A percentile compares a stretch with the other conserved stretches of the same genome.
phyloP scores from a whole-genome alignment of 2,113 vertebrate genomes.

The Tringa solitaria region DNA sequence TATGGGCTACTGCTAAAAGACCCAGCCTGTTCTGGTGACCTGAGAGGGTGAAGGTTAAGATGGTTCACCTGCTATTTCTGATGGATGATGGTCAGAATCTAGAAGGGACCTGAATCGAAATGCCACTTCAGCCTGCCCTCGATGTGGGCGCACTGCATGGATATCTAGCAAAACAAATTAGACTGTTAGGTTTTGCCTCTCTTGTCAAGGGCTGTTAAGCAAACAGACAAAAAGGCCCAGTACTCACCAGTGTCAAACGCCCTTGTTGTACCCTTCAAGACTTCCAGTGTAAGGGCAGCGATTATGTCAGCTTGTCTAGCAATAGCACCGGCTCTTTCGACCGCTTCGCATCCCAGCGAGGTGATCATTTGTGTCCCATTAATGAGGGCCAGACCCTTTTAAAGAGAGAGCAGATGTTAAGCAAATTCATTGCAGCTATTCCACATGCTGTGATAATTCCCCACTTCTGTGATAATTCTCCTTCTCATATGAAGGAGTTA shows the following conservation, averaged over 20 bases:
- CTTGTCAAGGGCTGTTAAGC: neutral
- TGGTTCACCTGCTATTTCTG: constrained; percentile 91
- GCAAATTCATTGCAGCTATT: neutral
- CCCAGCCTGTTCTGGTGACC: neutral
- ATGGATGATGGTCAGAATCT: constrained; percentile 97
- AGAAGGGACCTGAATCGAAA: constrained; percentile 92
- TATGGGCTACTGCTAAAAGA: neutral
- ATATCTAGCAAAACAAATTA: constrained; percentile 82
- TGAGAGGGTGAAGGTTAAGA: neutral
- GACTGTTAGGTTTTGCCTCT: neutral
- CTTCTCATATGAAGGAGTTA: neutral
- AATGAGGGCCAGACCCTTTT: constrained; percentile 93
- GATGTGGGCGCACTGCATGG: constrained; percentile 89
- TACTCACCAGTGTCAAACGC: constrained; percentile 94
- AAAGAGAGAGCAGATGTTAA: neutral
- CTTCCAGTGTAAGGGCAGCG: constrained; percentile 93
- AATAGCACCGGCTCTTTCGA: constrained; percentile 90
- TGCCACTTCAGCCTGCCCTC: constrained; percentile 91
- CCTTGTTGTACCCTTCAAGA: constrained; percentile 95
- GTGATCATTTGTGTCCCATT: constrained; percentile 99
- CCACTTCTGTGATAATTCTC: neutral
- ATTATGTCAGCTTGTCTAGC: constrained; percentile 94
- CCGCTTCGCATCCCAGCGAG: constrained; percentile 92
- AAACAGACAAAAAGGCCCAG: neutral
- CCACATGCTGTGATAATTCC: neutral